These are phyloP conservation scores for Jacana jacana DNA, from an alignment of 2,113 vertebrate genomes.

Conservation along the genomic window DNA sequence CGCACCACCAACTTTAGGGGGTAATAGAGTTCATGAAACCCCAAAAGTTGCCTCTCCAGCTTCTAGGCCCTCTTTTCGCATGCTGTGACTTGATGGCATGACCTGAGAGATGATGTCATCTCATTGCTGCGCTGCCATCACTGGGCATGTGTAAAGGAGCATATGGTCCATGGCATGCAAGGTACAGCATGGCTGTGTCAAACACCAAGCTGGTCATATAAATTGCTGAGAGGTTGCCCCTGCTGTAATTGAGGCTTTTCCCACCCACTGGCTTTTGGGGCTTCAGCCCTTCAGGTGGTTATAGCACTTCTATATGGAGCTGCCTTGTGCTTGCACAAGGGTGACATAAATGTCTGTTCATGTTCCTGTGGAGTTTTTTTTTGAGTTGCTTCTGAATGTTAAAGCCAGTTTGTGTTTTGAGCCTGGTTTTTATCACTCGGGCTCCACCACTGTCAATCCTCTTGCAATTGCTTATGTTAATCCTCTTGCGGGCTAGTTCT, in stretches of 20 bases:
- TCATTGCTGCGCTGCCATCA: accelerated
- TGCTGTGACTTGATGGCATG: background rate
- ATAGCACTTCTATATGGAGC: background rate
- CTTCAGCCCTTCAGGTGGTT: background rate
- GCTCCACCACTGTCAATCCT: background rate
- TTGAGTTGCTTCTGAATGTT: background rate
- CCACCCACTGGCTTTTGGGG: background rate
- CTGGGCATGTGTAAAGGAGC: background rate
- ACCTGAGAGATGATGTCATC: background rate
- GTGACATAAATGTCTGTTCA: background rate
- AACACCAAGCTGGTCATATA: background rate
- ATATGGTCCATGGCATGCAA: background rate
- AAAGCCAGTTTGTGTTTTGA: background rate
- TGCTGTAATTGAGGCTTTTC: background rate
- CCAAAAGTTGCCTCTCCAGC: background rate
- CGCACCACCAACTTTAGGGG: background rate
- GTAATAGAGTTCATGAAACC: background rate
- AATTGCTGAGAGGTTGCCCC: background rate
- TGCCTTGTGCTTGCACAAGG: background rate
- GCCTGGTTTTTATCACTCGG: background rate
- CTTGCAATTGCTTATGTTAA: background rate
- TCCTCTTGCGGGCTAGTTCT: background rate
- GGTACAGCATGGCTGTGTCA: accelerated
- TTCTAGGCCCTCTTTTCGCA: background rate
- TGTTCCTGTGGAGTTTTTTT: background rate